Base-by-base conservation (phyloP, 2,888 invertebrate genomes). In the Megaustenia siamemsis region DNA sequence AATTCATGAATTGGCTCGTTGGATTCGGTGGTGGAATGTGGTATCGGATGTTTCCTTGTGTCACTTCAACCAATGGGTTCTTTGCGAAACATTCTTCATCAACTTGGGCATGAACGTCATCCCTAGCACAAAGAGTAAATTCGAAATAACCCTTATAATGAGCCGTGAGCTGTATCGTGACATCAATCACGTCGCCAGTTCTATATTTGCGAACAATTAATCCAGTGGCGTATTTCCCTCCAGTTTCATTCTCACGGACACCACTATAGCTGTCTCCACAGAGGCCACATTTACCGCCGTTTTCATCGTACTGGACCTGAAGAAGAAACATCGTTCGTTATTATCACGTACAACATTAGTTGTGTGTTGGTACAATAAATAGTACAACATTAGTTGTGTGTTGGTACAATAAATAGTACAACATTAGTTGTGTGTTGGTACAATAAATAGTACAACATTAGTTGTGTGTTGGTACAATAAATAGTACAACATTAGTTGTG, bases 181-280 rank as follows among this genome's bases (percentile, higher is more conserved):
- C 90, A 10, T 91, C 88, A 78, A 94, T 92, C 6, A 90, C 88
- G 81, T 93, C 88, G 18, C 93, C 93, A 32, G 88, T 71, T 12
- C 87, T 87, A 85, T 93, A 94, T 40, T 91, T 90, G 45, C 91
- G 79, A n/a, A 91, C 92, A 35, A 93, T 91, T 18, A 92, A 90
- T 32, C 93, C 93, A 66, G 88, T 92, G 21, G 93, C 93, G 87
- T 91, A 93, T 84, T 89, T 90, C 2, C 94, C 94, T 5, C 93
- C 92, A 12, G 90, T 88, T 88, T 94, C 94, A 86, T 93, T 92
- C 32, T 90, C 89, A 24, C 92, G 90, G 21, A 92, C 90, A 5
- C 91, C 91, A 21, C 90, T 88, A 93, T 96, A 96, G 1, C 97
- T 96, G 94, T 98, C 98, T 0, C 98, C 98, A 92, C 98, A 98